Evolutionary conservation across 2,888 invertebrate genomes (phyloP).

Genomic region (Dusona sp.): DNA sequence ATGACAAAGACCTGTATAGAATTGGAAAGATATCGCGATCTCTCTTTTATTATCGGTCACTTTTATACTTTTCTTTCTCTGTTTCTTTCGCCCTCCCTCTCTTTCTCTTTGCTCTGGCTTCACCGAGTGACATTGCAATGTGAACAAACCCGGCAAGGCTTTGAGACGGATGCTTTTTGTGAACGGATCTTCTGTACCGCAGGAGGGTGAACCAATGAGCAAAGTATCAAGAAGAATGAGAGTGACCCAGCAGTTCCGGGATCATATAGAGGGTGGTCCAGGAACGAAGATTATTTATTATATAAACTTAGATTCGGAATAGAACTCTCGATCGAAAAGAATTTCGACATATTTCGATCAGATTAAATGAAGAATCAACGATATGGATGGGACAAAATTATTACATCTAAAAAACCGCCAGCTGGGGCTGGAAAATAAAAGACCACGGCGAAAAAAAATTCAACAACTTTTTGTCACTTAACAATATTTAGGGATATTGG

Average conservation of each 20-base stretch:
- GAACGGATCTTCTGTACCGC: slow-evolving; percentile 41
- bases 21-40: slow-evolving; percentile 29
- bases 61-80: slow-evolving; percentile 6
- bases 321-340: not conserved
- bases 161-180: slow-evolving; percentile 23
- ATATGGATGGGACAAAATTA: too few relatives aligned
- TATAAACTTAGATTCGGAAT: not conserved
- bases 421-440: too few relatives aligned
- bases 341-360: not conserved
- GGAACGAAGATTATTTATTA: not conserved
- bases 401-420: too few relatives aligned
- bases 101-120: not conserved
- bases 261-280: slow-evolving; percentile 23
- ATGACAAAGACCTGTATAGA: slow-evolving; percentile 16
- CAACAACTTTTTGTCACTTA: too few relatives aligned
- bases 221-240: slow-evolving; percentile 14
- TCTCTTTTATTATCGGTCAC: not conserved
- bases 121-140: slow-evolving; percentile 38
- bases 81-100: not conserved
- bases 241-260: slow-evolving; percentile 61
- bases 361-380: not conserved
- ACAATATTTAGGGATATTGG: too few relatives aligned
- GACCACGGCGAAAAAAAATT: not conserved
- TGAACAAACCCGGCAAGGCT: slow-evolving; percentile 14
- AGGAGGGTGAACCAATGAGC: slow-evolving; percentile 30